Base-by-base conservation (phyloP, 1,140 invertebrate species). In the Acromyrmex echinatior region DNA sequence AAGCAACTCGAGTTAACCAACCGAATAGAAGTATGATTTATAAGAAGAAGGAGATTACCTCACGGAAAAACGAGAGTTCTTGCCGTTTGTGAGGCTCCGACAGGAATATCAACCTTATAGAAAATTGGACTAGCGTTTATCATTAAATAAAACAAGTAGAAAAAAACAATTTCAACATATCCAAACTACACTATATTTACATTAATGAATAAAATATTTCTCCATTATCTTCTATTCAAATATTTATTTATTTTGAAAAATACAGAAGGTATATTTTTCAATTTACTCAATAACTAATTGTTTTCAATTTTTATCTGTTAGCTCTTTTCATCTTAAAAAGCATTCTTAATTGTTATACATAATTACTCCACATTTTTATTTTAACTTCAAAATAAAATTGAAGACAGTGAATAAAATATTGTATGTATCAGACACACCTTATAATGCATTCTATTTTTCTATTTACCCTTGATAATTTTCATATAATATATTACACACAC, bases 1-100 rank as follows among this genome's bases (percentile, higher is more conserved):
- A 63, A 70, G 63, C 82, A 73, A 81, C 63, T 60, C 81, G 35
- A 77, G 86, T 92, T 92, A 92, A 92, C 92, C 89, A 92, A 91
- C 91, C 90, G 88, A 76, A 88, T 78, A 88, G 86, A 88, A 92
- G 82, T 91, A 92, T 91, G 91, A 92, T 92, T 92, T 92, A 92
- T 92, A 91, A 87, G 86, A 70, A 86, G 77, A 60, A 74, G 82
- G 78, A 51, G 62, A 70, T 84, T 66, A 77, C 71, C 78, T 39
- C 71, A 25, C 45, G 45, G 65, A 60, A 73, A 90, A 82, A 86
- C 35, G 73, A 79, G 78, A 86, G 79, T 89, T 88, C 87, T 84
- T 81, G 65, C 78, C 21, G 79, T 45, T 73, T n/a, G 56, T 18
- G 62, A 81, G 71, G 53, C 53, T 71, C 28, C 62, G 56, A 58